Evolutionary conservation across 2,797 vertebrate genomes (phyloP).

Genomic region (Oreonectes daqikongensis): DNA sequence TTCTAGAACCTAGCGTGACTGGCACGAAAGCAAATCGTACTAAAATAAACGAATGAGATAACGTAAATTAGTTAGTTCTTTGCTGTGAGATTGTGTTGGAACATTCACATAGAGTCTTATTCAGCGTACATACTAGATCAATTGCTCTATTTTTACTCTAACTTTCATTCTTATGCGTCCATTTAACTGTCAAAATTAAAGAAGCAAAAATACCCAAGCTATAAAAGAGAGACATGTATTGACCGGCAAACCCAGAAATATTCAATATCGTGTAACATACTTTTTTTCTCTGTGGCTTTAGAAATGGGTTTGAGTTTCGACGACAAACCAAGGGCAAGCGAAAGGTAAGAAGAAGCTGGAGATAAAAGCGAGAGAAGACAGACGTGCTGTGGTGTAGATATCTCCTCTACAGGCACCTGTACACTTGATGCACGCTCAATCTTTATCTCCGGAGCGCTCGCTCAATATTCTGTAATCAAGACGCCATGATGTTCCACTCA

Average conservation of each 20-base stretch:
- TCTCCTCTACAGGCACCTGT: conserved; percentile 53
- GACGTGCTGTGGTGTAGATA: background rate
- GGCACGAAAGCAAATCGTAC: too few species aligned
- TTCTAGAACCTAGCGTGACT: too few species aligned
- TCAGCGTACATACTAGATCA: background rate
- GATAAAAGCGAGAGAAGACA: conserved; percentile 1
- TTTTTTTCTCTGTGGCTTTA: background rate
- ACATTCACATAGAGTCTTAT: background rate
- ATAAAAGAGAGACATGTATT: background rate
- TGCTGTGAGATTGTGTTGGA: too few species aligned
- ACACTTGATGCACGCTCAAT: conserved; percentile 39
- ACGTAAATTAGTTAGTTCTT: too few species aligned
- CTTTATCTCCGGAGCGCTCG: conserved; percentile 50
- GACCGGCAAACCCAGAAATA: background rate
- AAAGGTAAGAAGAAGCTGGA: background rate
- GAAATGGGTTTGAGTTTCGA: background rate
- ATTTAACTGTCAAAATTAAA: background rate
- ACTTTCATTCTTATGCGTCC: background rate
- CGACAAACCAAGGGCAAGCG: background rate
- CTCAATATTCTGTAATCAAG: conserved; percentile 66
- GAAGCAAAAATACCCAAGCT: background rate
- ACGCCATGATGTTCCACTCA: conserved; percentile 53
- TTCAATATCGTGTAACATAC: background rate
- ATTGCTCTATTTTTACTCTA: background rate
- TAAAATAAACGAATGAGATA: too few species aligned